These are phyloP conservation scores for Leptodactylus fallax DNA, from an alignment of 2,797 vertebrate genomes.

Conservation along the genomic window DNA sequence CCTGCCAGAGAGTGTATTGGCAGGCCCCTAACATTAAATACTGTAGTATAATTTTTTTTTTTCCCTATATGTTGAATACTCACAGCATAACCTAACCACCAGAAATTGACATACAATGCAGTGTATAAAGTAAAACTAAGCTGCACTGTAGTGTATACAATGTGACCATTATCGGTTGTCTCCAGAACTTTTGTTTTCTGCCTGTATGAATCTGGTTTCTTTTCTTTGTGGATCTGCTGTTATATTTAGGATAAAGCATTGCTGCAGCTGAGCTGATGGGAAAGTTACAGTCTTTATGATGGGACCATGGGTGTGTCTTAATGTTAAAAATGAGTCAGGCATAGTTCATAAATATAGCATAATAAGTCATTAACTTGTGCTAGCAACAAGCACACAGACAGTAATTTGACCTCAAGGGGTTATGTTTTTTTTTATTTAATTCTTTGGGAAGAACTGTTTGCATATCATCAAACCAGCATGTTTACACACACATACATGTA, in stretches of 20 bases:
- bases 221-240: background rate
- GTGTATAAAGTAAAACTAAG: background rate
- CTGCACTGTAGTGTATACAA: background rate
- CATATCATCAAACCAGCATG: background rate
- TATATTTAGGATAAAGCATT: background rate
- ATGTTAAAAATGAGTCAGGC: constrained; percentile 49
- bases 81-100: too few relatives aligned
- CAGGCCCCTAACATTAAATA: too few relatives aligned
- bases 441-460: background rate
- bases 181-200: background rate
- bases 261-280: constrained; percentile 22
- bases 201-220: background rate
- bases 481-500: background rate
- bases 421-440: background rate
- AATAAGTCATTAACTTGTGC: constrained; percentile 44
- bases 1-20: too few relatives aligned
- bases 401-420: constrained; percentile 29
- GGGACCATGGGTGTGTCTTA: constrained; percentile 36
- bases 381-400: constrained; percentile 23
- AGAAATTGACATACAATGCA: background rate
- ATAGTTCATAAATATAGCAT: constrained; percentile 52
- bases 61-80: too few relatives aligned
- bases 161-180: background rate
- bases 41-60: too few relatives aligned
- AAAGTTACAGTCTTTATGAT: constrained; percentile 28